Base-by-base conservation (phyloP, 2,888 invertebrate genomes). In the Sericinus montela region DNA sequence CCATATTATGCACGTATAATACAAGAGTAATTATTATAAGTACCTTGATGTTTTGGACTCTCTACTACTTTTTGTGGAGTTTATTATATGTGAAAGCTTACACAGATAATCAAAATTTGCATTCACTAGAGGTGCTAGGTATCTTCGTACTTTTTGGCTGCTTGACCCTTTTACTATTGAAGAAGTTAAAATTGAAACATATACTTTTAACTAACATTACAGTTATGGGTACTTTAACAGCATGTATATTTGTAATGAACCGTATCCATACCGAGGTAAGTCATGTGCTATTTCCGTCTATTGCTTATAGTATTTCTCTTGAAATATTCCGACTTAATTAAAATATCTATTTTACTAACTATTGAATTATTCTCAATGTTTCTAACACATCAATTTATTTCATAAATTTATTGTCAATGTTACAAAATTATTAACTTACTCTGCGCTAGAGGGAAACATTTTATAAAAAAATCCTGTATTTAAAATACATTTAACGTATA, bases 41-140 rank as follows among this genome's bases (percentile, higher is more conserved):
- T 15, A 57, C 64, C 1, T 34, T 67, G 2, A 35, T 67, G 29
- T 69, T 80, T 51, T 86, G 86, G 86, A 56, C 54, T 19, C 45
- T 85, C 3, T 75, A 68, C 52, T 62, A 69, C 51, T 83, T 79
- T 48, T 53, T 79, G 23, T 80, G 78, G 75, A 73, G 76, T 45
- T 75, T 69, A 25, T 48, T 84, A 6, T 83, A 80, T 45, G 62
- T 82, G 48, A 73, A 69, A 54, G 59, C 78, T 19, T 75, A 75
- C 46, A 71, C 55, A 45, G 62, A 63, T 47, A 60, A 60, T 10
- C 47, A 63, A 8, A 59, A 67, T 46, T 57, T 56, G 8, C 16
- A 68, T 7, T 51, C 74, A 30, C 53, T 71, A 9, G 66, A 74
- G 65, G 53, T 77, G 19, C 52, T 77, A 19, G 60, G 68, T 38